Conservation (phyloP, 2,797 vertebrate genomes). For the Coccyzus lansbergi region DNA sequence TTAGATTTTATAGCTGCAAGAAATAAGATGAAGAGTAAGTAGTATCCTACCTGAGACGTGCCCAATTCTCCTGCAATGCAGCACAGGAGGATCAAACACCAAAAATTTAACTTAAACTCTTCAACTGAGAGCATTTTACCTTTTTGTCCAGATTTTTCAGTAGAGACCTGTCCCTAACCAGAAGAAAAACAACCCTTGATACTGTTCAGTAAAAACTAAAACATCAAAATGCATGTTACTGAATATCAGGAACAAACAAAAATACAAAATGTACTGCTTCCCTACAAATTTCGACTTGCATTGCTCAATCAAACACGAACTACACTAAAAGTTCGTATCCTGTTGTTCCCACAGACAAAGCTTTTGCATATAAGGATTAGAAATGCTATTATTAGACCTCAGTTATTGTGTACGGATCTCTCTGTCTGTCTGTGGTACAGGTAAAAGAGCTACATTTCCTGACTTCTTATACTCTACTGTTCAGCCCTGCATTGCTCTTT, state of each 20-base stretch:
- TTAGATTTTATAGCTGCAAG: background rate
- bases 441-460: background rate
- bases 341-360: background rate
- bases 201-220: background rate
- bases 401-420: background rate
- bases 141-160: background rate
- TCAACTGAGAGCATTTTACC: background rate
- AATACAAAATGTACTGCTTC: background rate
- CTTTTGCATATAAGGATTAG: background rate
- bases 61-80: background rate
- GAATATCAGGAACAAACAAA: background rate
- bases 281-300: background rate
- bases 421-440: background rate
- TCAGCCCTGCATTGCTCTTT: background rate
- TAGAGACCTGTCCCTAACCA: background rate
- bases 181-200: background rate
- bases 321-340: background rate
- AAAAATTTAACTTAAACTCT: background rate
- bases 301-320: background rate
- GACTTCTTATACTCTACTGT: background rate
- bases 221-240: background rate
- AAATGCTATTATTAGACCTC: background rate
- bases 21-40: background rate
- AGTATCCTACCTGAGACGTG: background rate
- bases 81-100: background rate